Evolutionary conservation across 1,140 invertebrate genomes (phyloP), one percentile per base, ranked within the genome.

Genomic region (Idris sp.): DNA sequence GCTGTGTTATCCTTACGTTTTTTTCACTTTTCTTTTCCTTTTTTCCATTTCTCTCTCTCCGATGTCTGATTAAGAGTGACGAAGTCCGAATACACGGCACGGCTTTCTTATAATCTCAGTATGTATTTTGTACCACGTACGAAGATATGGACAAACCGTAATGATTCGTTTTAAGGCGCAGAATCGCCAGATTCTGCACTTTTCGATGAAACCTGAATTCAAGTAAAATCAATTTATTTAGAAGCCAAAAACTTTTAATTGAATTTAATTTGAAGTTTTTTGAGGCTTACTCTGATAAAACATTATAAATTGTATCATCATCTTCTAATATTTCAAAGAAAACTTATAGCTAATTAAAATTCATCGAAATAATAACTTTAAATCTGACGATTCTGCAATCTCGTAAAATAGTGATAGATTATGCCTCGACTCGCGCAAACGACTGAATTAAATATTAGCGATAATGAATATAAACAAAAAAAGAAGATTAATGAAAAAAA

Each of bases 391-490:
- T 74, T 64, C 71, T 54, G 59, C 31, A 30, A 35, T 49, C 49
- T 38, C 22, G 41, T 54, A 53, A 53, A 59, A 56, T 59, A 58
- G 58, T 64, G 61, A 59, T 59, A 65, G 44, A 61, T 64, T 44
- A 36, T 65, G 72, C 72, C 62, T 69, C 64, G 64, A 56, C 51
- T 75, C 51, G 58, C 58, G 64, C 56, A 75, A 61, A 69, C 64
- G 73, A 68, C 64, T 75, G 73, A 69, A 71, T 64, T 59, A 76
- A 44, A 65, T 64, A 65, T 64, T 71, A 62, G 61, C 49, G 44
- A 74, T 56, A 72, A 54, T 54, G 46, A 56, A 56, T 56, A 73
- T 49, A 44, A 46, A 61, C n/a, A n/a, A n/a, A n/a, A n/a, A n/a
- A n/a, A n/a, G n/a, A n/a, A n/a, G n/a, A n/a, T n/a, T n/a, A n/a